phyloP scores from a whole-genome alignment of 2,888 invertebrate genomes.

The Oxyteleia sp. region DNA sequence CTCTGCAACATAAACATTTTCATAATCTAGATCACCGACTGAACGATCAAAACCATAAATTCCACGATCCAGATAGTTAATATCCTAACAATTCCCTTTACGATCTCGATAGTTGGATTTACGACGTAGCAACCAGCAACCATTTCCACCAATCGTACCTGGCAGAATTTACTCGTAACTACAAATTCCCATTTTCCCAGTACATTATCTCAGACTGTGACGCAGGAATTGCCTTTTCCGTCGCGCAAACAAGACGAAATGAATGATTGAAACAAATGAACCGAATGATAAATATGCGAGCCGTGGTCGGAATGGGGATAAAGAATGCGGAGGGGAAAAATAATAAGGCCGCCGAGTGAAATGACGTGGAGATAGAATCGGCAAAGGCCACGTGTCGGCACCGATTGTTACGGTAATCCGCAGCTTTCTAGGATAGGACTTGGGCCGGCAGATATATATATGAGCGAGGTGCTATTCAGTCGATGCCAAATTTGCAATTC shows the following conservation, averaged over 20 bases:
- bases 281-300: conserved; percentile 51
- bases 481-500: conserved; percentile 50
- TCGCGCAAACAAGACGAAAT: conserved; percentile 26
- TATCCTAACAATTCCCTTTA: too few species aligned
- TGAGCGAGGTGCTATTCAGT: conserved; percentile 3
- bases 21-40: too few species aligned
- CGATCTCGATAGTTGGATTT: too few species aligned
- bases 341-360: conserved; percentile 46
- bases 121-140: too few species aligned
- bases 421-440: conserved; percentile 36
- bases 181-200: background rate
- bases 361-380: conserved; percentile 31
- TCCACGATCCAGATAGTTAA: too few species aligned
- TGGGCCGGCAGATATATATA: conserved; percentile 14
- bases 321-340: conserved; percentile 55
- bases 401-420: conserved; percentile 56
- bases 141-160: too few species aligned
- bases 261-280: conserved; percentile 62
- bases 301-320: conserved; percentile 35
- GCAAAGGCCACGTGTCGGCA: conserved; percentile 54
- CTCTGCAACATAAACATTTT: too few species aligned
- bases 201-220: background rate
- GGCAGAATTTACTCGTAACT: background rate
- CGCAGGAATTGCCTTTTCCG: conserved; percentile 34
- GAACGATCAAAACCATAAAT: too few species aligned